Evolutionary conservation across 2,888 invertebrate species (phyloP).

Genomic region (Dryobotodes eremita): DNA sequence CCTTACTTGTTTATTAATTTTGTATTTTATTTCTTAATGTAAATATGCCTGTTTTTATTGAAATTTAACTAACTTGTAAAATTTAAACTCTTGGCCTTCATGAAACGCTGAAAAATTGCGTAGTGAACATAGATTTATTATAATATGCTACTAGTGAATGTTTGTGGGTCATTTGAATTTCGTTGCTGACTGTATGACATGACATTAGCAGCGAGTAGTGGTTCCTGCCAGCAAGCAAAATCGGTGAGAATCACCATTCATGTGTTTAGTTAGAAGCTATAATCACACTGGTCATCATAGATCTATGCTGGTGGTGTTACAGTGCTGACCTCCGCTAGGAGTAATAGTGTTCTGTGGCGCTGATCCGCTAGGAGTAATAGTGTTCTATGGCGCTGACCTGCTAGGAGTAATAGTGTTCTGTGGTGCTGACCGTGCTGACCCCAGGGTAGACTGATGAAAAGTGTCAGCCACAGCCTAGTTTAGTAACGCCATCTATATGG

Average conservation of each 20-base stretch:
- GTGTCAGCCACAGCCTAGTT: neutral
- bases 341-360: too few relatives aligned
- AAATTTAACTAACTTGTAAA: neutral
- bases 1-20: neutral
- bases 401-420: too few relatives aligned
- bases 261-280: neutral
- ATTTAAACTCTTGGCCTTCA: neutral
- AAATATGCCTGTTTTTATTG: neutral
- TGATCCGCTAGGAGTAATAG: too few relatives aligned
- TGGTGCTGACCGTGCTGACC: too few relatives aligned
- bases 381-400: neutral
- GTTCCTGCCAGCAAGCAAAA: neutral
- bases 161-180: too few relatives aligned
- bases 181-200: neutral
- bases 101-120: neutral
- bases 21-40: neutral
- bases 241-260: neutral
- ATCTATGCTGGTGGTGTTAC: neutral
- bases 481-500: constrained; percentile 12
- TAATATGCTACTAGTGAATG: neutral
- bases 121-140: neutral
- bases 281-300: neutral
- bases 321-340: neutral
- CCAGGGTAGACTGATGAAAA: neutral
- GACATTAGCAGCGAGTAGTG: neutral